Evolutionary conservation across 35 echinoderm and acorn worm genomes (phyloP).

Genomic region (Patiria miniata): DNA sequence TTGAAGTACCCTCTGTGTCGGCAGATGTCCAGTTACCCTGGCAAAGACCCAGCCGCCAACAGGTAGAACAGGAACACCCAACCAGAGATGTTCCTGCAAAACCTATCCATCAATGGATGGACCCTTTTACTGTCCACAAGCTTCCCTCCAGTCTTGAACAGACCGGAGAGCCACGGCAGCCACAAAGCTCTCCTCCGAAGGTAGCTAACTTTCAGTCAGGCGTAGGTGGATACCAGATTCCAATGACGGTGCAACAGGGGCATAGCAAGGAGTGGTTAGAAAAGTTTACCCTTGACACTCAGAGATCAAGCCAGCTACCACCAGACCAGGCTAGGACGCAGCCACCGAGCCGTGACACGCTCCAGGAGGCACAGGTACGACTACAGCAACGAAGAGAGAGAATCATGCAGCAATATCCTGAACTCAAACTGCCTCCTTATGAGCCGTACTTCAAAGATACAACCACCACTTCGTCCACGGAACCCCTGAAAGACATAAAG

Average conservation of each 20-base stretch:
- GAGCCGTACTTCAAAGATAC: slow-evolving; percentile 12
- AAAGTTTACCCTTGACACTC: background rate
- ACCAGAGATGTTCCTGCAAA: no score
- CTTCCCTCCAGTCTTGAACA: no score
- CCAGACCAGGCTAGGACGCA: background rate
- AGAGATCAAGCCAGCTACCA: background rate
- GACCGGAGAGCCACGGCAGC: no score
- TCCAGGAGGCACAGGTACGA: slow-evolving; percentile 44
- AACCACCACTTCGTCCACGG: background rate
- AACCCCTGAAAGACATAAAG: background rate
- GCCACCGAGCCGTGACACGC: slow-evolving; percentile 31
- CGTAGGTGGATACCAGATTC: no score
- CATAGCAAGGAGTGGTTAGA: background rate
- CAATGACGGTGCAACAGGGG: background rate
- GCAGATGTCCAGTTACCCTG: no score
- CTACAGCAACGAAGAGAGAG: slow-evolving; percentile 50
- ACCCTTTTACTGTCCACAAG: no score
- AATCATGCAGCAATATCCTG: slow-evolving; percentile 54
- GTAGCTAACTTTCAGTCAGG: no score
- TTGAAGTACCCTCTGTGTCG: no score
- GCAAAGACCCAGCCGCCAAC: no score
- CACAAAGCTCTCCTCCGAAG: no score
- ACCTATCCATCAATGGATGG: no score
- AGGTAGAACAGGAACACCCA: no score
- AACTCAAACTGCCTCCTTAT: slow-evolving; percentile 49